Evolutionary conservation across 35 echinoderm and acorn worm genomes (phyloP), one percentile per base, ranked within the genome.

Genomic region (Strongylocentrotus purpuratus): DNA sequence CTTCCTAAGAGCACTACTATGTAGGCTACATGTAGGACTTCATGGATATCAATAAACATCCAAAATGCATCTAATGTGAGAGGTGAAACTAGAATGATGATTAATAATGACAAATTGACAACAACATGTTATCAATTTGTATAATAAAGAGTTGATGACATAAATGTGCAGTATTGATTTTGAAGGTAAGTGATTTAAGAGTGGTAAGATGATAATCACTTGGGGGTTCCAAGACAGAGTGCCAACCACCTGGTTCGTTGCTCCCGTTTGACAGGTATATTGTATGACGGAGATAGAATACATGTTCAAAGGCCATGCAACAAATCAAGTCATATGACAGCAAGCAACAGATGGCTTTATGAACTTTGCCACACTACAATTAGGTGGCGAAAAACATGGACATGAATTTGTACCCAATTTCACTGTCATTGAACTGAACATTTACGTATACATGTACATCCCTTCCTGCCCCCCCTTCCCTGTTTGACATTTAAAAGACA

Each of bases 301-400:
- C 7, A 78, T 78, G 65, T 78, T 78, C 65, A 78, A 78, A 78
- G 65, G 65, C 65, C 65, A 78, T 5, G 28, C 65, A 28, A 78
- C 65, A 78, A 78, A 78, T 78, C 65, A 78, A 22, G 7, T n/a
- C 22, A 78, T n/a, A 78, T 78, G 65, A 78, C 65, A 78, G 65
- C 65, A 78, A 22, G 65, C 65, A 78, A 78, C 65, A 78, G 65
- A 78, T 78, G 65, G 65, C 65, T 78, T 78, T 78, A 78, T 78
- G 65, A 78, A 78, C 65, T n/a, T n/a, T 78, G 65, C 20, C 65
- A 78, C 65, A 28, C 65, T 3, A 78, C 28, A 78, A n/a, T 78
- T n/a, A 78, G 20, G 20, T 78, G 65, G 28, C 25, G n/a, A 78
- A 55, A 28, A 78, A 78, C 20, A 28, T 7, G 65, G 22, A 78